phyloP scores from a whole-genome alignment of 2,888 invertebrate species.

The Metallyticus violacea region DNA sequence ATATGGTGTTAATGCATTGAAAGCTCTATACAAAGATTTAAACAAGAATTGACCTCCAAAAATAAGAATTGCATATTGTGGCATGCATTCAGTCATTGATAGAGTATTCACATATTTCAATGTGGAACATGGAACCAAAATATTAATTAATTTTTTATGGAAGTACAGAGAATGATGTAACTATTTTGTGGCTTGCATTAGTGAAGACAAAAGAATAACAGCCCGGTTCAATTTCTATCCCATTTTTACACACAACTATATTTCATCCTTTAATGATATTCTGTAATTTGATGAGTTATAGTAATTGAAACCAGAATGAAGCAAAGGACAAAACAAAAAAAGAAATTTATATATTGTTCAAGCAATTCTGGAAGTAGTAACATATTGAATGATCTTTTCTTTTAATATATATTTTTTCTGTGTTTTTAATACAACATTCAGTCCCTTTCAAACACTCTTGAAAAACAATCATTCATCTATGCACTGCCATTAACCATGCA shows the following conservation, averaged over 20 bases:
- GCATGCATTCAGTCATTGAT: background rate
- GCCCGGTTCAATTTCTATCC: too few relatives aligned
- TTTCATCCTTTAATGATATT: background rate
- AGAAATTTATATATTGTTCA: background rate
- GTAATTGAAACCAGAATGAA: background rate
- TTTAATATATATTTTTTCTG: background rate
- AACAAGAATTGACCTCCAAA: background rate
- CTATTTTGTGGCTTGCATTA: too few relatives aligned
- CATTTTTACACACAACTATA: too few relatives aligned
- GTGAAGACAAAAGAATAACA: too few relatives aligned
- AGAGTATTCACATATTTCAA: too few relatives aligned
- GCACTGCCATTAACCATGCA: background rate
- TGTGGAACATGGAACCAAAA: too few relatives aligned
- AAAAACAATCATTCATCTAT: background rate
- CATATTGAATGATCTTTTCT: background rate
- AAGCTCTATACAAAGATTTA: background rate
- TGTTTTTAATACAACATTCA: background rate
- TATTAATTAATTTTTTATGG: too few relatives aligned
- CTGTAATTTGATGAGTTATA: background rate
- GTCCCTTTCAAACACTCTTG: background rate
- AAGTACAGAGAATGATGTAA: too few relatives aligned
- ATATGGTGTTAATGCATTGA: background rate
- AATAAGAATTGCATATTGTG: background rate
- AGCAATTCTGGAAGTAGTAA: background rate
- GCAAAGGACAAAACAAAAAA: background rate